Evolutionary conservation across 2,888 invertebrate genomes (phyloP).

Genomic region (Lepidocyrtoides sp.): DNA sequence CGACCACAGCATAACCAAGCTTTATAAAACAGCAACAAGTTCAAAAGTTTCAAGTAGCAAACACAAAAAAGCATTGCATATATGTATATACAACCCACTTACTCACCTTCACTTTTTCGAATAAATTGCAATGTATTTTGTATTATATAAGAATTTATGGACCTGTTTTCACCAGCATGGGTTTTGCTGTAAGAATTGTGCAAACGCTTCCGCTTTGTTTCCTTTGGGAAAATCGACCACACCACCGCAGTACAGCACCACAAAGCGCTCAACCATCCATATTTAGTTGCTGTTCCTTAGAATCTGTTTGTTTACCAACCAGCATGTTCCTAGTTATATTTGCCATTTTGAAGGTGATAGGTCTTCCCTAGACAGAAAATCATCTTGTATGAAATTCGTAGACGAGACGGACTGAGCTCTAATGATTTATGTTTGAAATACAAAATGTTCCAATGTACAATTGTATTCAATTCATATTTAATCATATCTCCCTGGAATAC

Average conservation of each 20-base stretch:
- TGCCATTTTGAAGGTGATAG: not conserved
- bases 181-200: not conserved
- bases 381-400: not conserved
- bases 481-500: too few species aligned
- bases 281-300: not conserved
- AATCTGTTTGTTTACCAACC: not conserved
- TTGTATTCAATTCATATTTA: too few species aligned
- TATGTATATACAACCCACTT: not conserved
- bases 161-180: too few species aligned
- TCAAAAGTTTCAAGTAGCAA: not conserved
- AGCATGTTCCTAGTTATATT: not conserved
- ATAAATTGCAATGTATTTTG: not conserved
- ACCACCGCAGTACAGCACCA: not conserved
- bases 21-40: slow-evolving; percentile 1
- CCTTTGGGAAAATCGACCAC: slow-evolving; percentile 4
- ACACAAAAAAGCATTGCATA: not conserved
- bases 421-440: not conserved
- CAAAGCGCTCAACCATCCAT: not conserved
- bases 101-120: not conserved
- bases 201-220: not conserved
- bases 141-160: not conserved
- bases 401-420: not conserved
- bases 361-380: not conserved
- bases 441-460: not conserved
- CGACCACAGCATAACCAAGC: not conserved